These are phyloP conservation scores for Hyla sarda DNA, from an alignment of 2,113 vertebrate genomes.

Conservation along the genomic window DNA sequence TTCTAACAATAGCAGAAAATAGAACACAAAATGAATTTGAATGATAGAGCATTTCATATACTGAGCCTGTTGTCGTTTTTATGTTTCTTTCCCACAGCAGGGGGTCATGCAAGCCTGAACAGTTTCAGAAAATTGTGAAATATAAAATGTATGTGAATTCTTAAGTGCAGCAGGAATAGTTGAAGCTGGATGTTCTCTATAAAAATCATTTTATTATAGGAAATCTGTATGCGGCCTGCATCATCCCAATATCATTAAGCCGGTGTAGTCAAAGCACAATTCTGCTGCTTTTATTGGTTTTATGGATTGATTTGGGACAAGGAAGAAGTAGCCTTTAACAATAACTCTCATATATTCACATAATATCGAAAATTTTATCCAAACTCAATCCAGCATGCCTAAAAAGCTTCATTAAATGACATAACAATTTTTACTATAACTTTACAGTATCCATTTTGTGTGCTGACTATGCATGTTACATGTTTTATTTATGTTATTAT, in stretches of 20 bases:
- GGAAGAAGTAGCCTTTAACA: not conserved
- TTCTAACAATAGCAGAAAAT: slow-evolving; percentile 42
- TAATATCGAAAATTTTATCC: not conserved
- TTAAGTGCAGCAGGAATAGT: slow-evolving; percentile 26
- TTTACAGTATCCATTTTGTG: not conserved
- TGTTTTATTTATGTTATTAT: not conserved
- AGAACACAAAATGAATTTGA: slow-evolving; percentile 47
- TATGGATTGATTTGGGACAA: not conserved
- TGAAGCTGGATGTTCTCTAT: slow-evolving; percentile 34
- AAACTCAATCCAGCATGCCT: not conserved
- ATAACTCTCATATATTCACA: not conserved
- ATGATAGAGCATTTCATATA: slow-evolving; percentile 51
- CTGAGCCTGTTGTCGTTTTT: slow-evolving; percentile 38
- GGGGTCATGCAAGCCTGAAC: slow-evolving; percentile 49
- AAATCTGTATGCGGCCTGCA: slow-evolving; percentile 22
- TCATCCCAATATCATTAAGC: slow-evolving; percentile 24
- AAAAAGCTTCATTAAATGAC: not conserved
- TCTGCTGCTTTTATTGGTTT: slow-evolving; percentile 3
- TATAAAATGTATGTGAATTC: slow-evolving; percentile 55
- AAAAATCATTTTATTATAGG: slow-evolving; percentile 38
- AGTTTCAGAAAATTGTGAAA: slow-evolving; percentile 44
- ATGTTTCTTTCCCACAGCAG: slow-evolving; percentile 34
- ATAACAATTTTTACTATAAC: not conserved
- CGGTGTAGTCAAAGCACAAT: slow-evolving; percentile 11
- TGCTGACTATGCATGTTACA: not conserved